Evolutionary conservation across 2,113 vertebrate genomes (phyloP).

Genomic region (Nannobrachium achirus): DNA sequence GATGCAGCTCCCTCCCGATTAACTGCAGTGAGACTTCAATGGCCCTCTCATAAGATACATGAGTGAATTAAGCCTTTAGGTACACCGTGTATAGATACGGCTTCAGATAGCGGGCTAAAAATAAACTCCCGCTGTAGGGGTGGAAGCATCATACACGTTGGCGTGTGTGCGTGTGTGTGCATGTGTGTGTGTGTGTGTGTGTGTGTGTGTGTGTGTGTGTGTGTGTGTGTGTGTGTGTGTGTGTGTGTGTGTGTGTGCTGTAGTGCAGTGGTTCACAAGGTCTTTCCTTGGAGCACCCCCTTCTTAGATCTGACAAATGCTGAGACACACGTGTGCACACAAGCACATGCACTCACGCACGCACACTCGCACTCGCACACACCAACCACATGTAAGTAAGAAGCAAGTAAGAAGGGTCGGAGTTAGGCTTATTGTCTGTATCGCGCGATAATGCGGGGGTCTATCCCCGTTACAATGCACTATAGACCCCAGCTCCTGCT

Average conservation of each 20-base stretch:
- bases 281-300: too few relatives aligned
- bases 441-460: too few relatives aligned
- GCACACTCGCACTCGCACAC: background rate
- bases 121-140: too few relatives aligned
- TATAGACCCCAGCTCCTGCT: too few relatives aligned
- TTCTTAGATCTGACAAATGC: too few relatives aligned
- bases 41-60: background rate
- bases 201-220: background rate
- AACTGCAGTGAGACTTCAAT: conserved; percentile 12
- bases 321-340: background rate
- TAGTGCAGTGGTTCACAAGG: background rate
- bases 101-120: too few relatives aligned
- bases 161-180: background rate
- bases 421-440: too few relatives aligned
- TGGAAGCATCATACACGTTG: too few relatives aligned
- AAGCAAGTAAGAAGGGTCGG: too few relatives aligned
- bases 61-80: conserved; percentile 12
- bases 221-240: background rate
- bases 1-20: background rate
- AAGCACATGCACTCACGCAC: background rate
- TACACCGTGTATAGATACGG: background rate
- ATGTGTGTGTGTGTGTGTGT: conserved; percentile 1
- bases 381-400: background rate
- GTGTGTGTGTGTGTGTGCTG: background rate
- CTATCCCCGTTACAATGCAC: too few relatives aligned